Evolutionary conservation across 2,888 invertebrate genomes (phyloP), one percentile per base, ranked within the genome.

Genomic region (Leucophenga montana): DNA sequence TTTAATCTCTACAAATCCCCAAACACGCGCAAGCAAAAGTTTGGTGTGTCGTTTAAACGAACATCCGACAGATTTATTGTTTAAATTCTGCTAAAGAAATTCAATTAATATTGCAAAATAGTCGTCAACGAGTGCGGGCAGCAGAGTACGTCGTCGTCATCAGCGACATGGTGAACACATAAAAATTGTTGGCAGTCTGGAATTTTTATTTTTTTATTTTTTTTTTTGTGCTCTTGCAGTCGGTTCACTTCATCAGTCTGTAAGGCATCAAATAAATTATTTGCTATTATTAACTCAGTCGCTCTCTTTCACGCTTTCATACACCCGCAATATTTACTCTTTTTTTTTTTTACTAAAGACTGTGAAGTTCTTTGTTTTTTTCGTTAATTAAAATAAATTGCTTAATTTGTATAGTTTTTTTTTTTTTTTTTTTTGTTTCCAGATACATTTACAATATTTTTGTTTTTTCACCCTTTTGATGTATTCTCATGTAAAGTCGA

Each of bases 321-420:
- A 39, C 39, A 39, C 39, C 39, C 39, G 39, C 39, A 22, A 31
- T 27, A 39, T 59, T 61, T 61, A 18, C n/a, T 39, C n/a, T 39
- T n/a, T n/a, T 5, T 61, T 39, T n/a, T n/a, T n/a, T n/a, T n/a
- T n/a, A n/a, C n/a, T n/a, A n/a, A n/a, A n/a, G n/a, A n/a, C n/a
- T n/a, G n/a, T n/a, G n/a, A n/a, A n/a, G 9, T 16, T 27, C 14
- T 39, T 39, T 39, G 33, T 78, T 75, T 67, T 75, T 71, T 69
- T 75, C 73, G 74, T 77, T 81, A 81, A 83, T 81, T 77, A 80
- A 78, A 83, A 78, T 77, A 80, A 83, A 83, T 77, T 80, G 76
- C 82, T 79, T 79, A 78, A 82, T 82, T 79, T 82, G 75, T 75
- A 71, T 66, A 73, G 79, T 77, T 61, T 77, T 73, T 76, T 74